Base-by-base conservation (phyloP, 2,797 vertebrate genomes). In the Sternarchorhynchus goeldii region DNA sequence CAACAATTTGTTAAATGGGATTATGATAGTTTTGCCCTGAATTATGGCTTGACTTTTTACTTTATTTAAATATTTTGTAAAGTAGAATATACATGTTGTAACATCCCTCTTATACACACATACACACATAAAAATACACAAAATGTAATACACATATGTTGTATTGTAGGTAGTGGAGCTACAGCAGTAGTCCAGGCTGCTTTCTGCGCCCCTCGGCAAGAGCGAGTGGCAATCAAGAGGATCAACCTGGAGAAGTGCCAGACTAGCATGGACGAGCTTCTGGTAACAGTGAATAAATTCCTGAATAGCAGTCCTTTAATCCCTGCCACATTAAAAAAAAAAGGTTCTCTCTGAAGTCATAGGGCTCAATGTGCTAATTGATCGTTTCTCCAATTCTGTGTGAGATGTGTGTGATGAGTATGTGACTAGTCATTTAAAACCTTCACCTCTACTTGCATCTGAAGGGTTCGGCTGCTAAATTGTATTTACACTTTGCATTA, bases 201-300 rank as follows among this genome's bases (percentile, higher is more conserved):
- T 0, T 94, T 99, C 34, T 99, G 97, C 88, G 94, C 94, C 91
- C 97, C 96, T 85, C 93, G 96, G 90, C 95, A 96, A 90, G 98
- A 99, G 88, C 95, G 97, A 0, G 98, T 99, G 81, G 98, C 98
- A 89, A 98, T 99, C 92, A 99, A 99, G 91, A 94, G 97, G 88
- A 99, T 99, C 93, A 99, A 99, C 92, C 90, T 99, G 93, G 98
- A 99, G 91, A 99, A 99, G 93, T 99, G 98, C 93, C 97, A 99
- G 90, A 99, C 97, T 89, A 99, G 97, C 93, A 99, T 99, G 98
- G 98, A 99, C 74, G 97, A 99, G 87, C 92, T 99, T 71, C 91
- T 99, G 90, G 97, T 98, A 94, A 96, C 95, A 56, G 64, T 39
- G 32, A 34, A 71, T 57, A 92, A 89, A 85, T 82, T 67, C 6